Evolutionary conservation across 2,888 invertebrate genomes (phyloP).

Genomic region (Spatulosminthurus flaviceps): DNA sequence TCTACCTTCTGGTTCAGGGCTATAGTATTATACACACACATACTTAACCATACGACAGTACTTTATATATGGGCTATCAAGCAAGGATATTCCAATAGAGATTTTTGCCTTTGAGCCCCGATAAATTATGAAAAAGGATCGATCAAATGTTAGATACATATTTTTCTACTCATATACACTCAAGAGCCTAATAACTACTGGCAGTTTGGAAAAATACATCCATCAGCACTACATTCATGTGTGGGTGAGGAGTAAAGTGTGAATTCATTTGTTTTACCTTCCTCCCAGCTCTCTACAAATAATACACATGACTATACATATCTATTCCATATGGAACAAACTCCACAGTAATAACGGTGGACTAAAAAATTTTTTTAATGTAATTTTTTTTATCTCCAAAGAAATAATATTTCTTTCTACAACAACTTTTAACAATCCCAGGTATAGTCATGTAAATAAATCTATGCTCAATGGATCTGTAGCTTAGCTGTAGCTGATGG

Average conservation of each 20-base stretch:
- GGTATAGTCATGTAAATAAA: too few species aligned
- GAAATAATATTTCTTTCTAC: too few species aligned
- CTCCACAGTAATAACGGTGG: background rate
- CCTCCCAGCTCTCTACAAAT: background rate
- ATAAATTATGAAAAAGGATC: constrained; percentile 40
- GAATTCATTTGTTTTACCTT: constrained; percentile 33
- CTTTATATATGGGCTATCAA: background rate
- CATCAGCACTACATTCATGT: constrained; percentile 12
- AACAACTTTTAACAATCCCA: too few species aligned
- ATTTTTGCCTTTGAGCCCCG: constrained; percentile 24
- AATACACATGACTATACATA: background rate
- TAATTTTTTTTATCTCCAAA: background rate
- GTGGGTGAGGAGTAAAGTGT: constrained; percentile 37
- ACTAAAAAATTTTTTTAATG: constrained; percentile 4
- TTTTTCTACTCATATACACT: background rate
- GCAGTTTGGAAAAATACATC: background rate
- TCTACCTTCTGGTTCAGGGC: background rate
- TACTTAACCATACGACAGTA: background rate
- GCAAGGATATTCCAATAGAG: background rate
- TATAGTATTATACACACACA: background rate
- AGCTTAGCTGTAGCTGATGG: too few species aligned
- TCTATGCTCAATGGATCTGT: too few species aligned
- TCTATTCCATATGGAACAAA: background rate
- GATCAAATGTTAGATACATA: constrained; percentile 32
- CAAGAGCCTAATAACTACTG: constrained; percentile 4